Base-by-base conservation (phyloP, 2,113 vertebrate species). In the Channa argus region DNA sequence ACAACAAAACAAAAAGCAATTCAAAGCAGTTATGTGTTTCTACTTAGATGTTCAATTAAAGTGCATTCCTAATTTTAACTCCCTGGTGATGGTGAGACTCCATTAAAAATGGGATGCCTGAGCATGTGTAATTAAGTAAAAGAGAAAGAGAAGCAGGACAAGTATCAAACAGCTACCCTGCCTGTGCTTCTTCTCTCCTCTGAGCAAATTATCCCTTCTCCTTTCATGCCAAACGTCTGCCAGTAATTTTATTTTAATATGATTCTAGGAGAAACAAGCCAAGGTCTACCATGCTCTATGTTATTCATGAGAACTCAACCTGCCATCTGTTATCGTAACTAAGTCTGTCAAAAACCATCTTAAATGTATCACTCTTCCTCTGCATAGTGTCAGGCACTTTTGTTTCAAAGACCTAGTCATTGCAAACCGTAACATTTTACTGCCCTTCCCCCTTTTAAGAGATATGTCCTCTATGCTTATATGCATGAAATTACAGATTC, bases 181-280 rank as follows among this genome's bases (percentile, higher is more conserved):
- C 37, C 2, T 52, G 70, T 71, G 10, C 3, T 0, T 78, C 39
- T 56, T 53, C 38, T 78, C 59, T 76, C 59, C 38, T 78, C 55
- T 68, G 61, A 64, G 47, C 52, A 79, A 71, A 74, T 77, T 49
- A 68, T 2, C 0, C 65, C 53, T n/a, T 47, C 64, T 71, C 46
- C 46, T 62, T 80, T 64, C 39, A 69, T 72, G 71, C 43, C 59
- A 75, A 67, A 70, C 62, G 59, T 41, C 54, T 50, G 54, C 10
- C n/a, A 14, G 72, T 85, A 74, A 82, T 80, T 77, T 77, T 4
- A 68, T 71, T 79, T 77, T 79, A 83, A 71, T 82, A 74, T 12
- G 45, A 77, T 63, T 84, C 46, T 44, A 63, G 76, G 53, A 74
- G 52, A 76, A 76, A 78, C 53, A 73, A 66, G 47, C 53, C 69